Conservation (phyloP, 92 coral and sea anemone genomes). For the Plumapathes pennacea region DNA sequence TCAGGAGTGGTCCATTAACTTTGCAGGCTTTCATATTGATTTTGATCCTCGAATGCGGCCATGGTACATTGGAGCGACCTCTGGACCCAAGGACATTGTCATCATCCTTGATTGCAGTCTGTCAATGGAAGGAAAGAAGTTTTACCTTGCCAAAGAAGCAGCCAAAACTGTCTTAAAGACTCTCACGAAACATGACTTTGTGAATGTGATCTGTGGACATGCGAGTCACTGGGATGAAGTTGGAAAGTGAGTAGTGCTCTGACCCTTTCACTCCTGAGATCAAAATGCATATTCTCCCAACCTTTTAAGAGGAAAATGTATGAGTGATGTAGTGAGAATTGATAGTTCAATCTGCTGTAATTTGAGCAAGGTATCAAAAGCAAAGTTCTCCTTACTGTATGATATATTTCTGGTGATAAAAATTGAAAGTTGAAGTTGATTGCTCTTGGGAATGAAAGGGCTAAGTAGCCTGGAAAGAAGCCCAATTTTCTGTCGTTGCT, state of each 20-base stretch:
- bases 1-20: slow-evolving; percentile 92
- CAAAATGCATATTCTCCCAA: too few relatives aligned
- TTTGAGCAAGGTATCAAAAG: too few relatives aligned
- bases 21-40: slow-evolving; percentile 95
- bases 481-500: too few relatives aligned
- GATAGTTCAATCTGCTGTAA: too few relatives aligned
- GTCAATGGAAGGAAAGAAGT: slow-evolving; percentile 90
- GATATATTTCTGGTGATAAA: too few relatives aligned
- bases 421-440: too few relatives aligned
- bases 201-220: slow-evolving; percentile 94
- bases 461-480: too few relatives aligned
- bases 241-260: slow-evolving; percentile 93
- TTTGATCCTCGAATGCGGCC: slow-evolving; percentile 98
- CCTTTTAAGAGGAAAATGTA: too few relatives aligned
- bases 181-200: slow-evolving; percentile 95
- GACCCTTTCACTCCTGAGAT: too few relatives aligned
- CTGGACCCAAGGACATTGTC: slow-evolving; percentile 96
- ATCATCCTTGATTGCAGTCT: slow-evolving; percentile 93
- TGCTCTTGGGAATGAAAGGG: too few relatives aligned
- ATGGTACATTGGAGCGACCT: slow-evolving; percentile 98
- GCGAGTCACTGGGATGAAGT: slow-evolving; percentile 97
- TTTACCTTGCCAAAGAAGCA: slow-evolving; percentile 92
- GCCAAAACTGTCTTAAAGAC: slow-evolving; percentile 94
- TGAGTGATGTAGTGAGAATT: too few relatives aligned
- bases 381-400: too few relatives aligned